phyloP scores from a whole-genome alignment of 2,797 vertebrate species.

The Bufotes viridis region DNA sequence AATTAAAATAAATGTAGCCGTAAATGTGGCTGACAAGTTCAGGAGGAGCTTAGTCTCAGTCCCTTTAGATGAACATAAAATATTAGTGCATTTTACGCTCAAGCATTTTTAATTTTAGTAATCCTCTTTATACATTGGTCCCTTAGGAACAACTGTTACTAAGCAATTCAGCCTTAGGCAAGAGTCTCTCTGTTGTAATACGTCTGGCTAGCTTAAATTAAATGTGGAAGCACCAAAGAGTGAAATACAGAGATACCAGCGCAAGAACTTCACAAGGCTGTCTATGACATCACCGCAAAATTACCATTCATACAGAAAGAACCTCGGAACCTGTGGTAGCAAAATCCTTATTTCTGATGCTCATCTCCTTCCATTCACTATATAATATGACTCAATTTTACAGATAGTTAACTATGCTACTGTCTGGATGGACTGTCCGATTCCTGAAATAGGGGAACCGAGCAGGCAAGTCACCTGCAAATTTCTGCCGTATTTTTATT shows the following conservation, averaged over 20 bases:
- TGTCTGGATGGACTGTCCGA: neutral
- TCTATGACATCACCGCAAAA: neutral
- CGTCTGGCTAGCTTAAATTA: conserved; percentile 7
- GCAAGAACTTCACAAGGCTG: neutral
- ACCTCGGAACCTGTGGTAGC: neutral
- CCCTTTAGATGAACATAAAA: conserved; percentile 32
- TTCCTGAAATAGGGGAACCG: neutral
- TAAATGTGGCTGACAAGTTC: neutral
- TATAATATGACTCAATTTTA: neutral
- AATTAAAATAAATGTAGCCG: neutral
- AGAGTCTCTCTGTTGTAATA: conserved; percentile 16
- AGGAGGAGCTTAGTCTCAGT: conserved; percentile 6
- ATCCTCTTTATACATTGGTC: conserved; percentile 23
- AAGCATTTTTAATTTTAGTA: conserved; percentile 28
- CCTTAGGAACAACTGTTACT: conserved; percentile 14
- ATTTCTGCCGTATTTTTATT: neutral
- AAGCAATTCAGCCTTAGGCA: conserved; percentile 19
- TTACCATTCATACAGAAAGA: neutral
- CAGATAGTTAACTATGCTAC: no score
- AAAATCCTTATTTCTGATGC: neutral
- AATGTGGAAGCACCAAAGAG: neutral
- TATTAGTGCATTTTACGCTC: conserved; percentile 22
- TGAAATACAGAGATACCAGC: neutral
- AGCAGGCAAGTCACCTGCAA: neutral
- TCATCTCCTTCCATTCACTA: neutral